phyloP scores from a whole-genome alignment of 2,113 vertebrate species.

The Elgaria multicarinata region DNA sequence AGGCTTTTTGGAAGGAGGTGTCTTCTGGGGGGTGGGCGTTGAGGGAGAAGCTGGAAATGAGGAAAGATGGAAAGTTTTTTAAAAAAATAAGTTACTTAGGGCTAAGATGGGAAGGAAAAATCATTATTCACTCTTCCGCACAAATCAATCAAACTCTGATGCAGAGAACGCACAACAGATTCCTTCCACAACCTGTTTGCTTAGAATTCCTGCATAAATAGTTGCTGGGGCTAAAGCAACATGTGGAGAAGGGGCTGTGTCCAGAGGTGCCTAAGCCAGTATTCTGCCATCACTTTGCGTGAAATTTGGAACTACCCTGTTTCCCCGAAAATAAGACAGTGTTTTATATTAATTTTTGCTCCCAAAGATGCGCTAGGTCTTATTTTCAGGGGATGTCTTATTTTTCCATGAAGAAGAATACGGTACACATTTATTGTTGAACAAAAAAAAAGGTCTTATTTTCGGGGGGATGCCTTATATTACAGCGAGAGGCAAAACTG shows the following conservation, averaged over 20 bases:
- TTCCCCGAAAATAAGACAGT: too few species aligned
- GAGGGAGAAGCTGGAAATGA: constrained; percentile 42
- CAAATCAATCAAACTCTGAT: not conserved
- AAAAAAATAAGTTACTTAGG: not conserved
- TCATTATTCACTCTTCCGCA: not conserved
- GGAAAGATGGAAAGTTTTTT: not conserved
- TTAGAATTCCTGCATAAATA: not conserved
- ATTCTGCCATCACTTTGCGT: not conserved
- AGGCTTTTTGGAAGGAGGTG: constrained; percentile 58
- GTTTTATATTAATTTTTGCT: too few species aligned
- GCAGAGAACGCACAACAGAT: too few species aligned
- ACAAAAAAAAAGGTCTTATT: too few species aligned
- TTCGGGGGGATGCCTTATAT: too few species aligned
- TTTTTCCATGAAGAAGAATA: too few species aligned
- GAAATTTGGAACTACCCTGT: not conserved
- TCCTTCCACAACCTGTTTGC: too few species aligned
- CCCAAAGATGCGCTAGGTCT: too few species aligned
- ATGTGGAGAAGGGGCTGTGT: not conserved
- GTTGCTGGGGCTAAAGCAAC: not conserved
- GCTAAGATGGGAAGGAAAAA: not conserved
- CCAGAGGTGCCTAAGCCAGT: too few species aligned
- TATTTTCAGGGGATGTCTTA: too few species aligned
- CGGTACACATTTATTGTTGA: too few species aligned
- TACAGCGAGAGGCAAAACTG: too few species aligned
- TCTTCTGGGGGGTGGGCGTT: not conserved